Conservation (phyloP, 2,113 vertebrate species). For the Austrofundulus limnaeus region DNA sequence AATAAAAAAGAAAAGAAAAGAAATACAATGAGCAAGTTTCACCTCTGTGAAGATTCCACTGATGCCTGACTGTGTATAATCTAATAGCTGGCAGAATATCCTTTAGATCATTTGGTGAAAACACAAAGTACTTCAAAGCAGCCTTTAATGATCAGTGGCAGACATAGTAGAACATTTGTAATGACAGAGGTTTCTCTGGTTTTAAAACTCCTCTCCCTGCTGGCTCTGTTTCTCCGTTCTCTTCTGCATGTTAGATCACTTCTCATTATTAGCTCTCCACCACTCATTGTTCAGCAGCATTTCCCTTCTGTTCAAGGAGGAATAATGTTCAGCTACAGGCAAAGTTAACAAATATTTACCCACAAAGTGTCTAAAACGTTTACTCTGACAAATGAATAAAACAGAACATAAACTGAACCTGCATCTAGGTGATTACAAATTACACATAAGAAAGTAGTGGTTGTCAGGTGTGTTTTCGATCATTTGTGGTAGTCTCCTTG, state of each 20-base stretch:
- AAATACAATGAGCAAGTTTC: constrained; percentile 8
- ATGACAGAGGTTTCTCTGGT: constrained; percentile 46
- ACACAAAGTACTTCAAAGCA: constrained; percentile 43
- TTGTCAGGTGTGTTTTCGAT: no score
- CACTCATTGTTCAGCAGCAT: constrained; percentile 57
- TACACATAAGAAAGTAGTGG: constrained; percentile 9
- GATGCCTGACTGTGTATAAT: constrained; percentile 16
- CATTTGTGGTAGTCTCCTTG: no score
- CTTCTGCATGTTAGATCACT: constrained; percentile 35
- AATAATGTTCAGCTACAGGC: constrained; percentile 51
- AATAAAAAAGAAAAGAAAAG: constrained; percentile 7
- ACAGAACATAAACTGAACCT: background rate
- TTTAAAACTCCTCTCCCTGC: constrained; percentile 41
- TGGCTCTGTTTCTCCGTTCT: constrained; percentile 11
- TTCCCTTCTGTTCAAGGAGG: constrained; percentile 27
- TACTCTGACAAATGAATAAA: constrained; percentile 15
- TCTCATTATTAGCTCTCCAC: constrained; percentile 51
- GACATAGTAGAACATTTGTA: constrained; percentile 36
- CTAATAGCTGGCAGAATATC: constrained; percentile 21
- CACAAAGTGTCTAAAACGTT: constrained; percentile 12
- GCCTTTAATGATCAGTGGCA: constrained; percentile 50
- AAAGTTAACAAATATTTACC: constrained; percentile 12
- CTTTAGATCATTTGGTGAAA: constrained; percentile 52
- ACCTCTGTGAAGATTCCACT: constrained; percentile 20
- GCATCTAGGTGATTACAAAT: constrained; percentile 1